phyloP scores from a whole-genome alignment of 2,113 vertebrate species.

The Cynocephalus volans region DNA sequence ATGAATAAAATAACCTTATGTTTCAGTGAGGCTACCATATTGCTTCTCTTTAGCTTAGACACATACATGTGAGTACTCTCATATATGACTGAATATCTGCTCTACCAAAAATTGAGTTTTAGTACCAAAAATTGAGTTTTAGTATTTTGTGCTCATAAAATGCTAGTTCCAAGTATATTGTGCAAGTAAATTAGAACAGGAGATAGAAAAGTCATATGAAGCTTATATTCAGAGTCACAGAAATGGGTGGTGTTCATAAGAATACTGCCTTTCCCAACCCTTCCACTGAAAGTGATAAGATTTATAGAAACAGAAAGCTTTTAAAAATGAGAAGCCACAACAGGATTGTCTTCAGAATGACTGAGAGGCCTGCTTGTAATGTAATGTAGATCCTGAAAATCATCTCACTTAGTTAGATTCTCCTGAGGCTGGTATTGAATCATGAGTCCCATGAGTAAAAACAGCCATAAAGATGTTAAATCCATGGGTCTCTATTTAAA shows the following conservation, averaged over 20 bases:
- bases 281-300: neutral
- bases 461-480: conserved; percentile 52
- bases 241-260: neutral
- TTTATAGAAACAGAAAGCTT: conserved; percentile 46
- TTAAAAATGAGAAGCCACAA: neutral
- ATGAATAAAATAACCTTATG: neutral
- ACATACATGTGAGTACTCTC: neutral
- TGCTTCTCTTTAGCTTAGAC: neutral
- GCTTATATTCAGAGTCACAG: neutral
- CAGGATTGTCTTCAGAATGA: conserved; percentile 44
- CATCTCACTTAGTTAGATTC: conserved; percentile 25
- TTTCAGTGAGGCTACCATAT: conserved; percentile 8
- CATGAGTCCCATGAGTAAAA: conserved; percentile 60
- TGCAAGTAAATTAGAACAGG: neutral
- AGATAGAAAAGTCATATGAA: neutral
- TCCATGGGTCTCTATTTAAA: conserved; percentile 64
- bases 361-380: conserved; percentile 43
- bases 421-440: conserved; percentile 45
- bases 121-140: neutral
- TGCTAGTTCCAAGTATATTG: neutral
- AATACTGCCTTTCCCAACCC: neutral
- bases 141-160: conserved; percentile 38
- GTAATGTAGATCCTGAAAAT: conserved; percentile 23
- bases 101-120: conserved; percentile 33
- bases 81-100: neutral